Base-by-base conservation (phyloP, 2,113 vertebrate species). In the Dromiciops gliroides region DNA sequence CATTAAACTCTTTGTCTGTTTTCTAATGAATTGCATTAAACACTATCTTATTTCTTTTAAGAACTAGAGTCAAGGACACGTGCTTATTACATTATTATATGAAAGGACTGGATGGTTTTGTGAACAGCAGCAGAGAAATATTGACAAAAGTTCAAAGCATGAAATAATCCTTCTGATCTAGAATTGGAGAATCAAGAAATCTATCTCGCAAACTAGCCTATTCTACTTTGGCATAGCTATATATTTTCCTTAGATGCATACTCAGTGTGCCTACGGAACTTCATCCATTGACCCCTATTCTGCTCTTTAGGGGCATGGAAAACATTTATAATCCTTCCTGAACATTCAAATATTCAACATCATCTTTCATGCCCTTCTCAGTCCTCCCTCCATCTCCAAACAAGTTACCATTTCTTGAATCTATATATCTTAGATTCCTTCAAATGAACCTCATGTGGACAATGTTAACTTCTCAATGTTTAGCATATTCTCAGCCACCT, bases 41-140 rank as follows among this genome's bases (percentile, higher is more conserved):
- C 11, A 48, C 23, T 48, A 47, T 90, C 28, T 44, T 22, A 75
- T 94, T 89, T 3, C 89, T 94, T 92, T 92, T 50, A 90, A 92
- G 44, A 50, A 25, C 60, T 94, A 8, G 0, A 12, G 1, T 90
- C 47, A 37, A 89, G 37, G 11, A 47, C 2, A 53, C 89, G 37
- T 50, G 44, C 53, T 94, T 91, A 53, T 91, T 93, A 95, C 49
- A 31, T 3, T 92, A 31, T 91, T 92, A 51, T 93, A 37, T 75
- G 14, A 75, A 75, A 75, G 67, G 19, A 22, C 2, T 75, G 5
- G 37, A 1, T 75, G 14, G 67, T n/a, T n/a, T 19, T 75, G 4
- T 75, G 37, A 75, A 75, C n/a, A 75, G 16, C 67, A 75, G 16
- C 3, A 75, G 37, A 75, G 22, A 75, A 75, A 5, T 22, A 75